These are phyloP conservation scores for Protosalanx chinensis DNA, from an alignment of 2,797 vertebrate genomes.

Conservation along the genomic window DNA sequence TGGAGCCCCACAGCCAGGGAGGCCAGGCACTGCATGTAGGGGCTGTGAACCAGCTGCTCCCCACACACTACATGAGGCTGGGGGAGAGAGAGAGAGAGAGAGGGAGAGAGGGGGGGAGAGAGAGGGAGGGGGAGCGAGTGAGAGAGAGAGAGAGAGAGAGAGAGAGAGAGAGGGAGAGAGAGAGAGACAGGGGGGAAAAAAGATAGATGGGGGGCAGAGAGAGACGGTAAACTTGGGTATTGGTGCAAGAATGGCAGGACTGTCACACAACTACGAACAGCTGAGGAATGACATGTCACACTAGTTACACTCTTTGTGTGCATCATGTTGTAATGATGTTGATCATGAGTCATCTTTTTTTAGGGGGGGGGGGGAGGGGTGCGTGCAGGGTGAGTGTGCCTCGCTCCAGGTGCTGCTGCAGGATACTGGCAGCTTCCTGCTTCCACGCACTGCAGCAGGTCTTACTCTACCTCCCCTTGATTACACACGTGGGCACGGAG, in stretches of 20 bases:
- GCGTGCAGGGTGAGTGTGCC: background rate
- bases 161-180: background rate
- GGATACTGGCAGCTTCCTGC: no score
- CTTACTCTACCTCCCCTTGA: background rate
- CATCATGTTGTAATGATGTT: no score
- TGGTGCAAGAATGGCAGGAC: no score
- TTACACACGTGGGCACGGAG: background rate
- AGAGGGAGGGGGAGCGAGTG: background rate
- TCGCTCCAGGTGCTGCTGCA: background rate
- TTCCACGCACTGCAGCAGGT: background rate
- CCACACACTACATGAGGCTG: constrained; percentile 96
- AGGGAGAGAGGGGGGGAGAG: background rate
- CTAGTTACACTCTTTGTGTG: no score
- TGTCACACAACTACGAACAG: no score
- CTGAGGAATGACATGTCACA: no score
- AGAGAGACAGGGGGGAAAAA: background rate
- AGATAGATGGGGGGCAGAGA: background rate
- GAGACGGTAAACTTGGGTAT: background rate
- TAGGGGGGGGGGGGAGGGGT: no score
- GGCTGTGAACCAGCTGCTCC: constrained; percentile 95
- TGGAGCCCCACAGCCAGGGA: constrained; percentile 94
- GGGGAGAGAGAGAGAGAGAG: constrained; percentile 16
- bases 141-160: no score
- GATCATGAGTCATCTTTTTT: no score
- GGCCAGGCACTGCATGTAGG: constrained; percentile 96